phyloP scores from a whole-genome alignment of 2,797 vertebrate genomes.

The Jordanella pulchra region DNA sequence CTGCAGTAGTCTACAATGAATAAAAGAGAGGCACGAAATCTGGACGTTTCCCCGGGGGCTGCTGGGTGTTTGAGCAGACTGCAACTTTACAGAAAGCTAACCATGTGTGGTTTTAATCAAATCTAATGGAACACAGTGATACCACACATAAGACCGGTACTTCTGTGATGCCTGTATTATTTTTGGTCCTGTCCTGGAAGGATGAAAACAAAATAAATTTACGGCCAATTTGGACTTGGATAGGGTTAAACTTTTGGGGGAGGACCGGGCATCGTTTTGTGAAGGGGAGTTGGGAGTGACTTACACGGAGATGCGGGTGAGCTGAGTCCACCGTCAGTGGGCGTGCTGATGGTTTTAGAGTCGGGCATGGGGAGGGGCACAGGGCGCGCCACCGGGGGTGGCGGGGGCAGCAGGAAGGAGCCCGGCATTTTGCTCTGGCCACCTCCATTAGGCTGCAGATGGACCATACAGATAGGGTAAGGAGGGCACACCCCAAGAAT shows the following conservation, averaged over 20 bases:
- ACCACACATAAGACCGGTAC: constrained; percentile 24
- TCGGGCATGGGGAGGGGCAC: constrained; percentile 97
- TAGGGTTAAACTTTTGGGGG: constrained; percentile 59
- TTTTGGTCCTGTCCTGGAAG: constrained; percentile 11
- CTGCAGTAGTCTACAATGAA: constrained; percentile 47
- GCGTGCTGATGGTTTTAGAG: constrained; percentile 87
- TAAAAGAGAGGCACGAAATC: constrained; percentile 42
- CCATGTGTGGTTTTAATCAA: constrained; percentile 14
- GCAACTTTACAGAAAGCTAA: constrained; percentile 32
- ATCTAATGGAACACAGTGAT: background rate
- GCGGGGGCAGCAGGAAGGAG: constrained; percentile 95
- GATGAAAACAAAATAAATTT: constrained; percentile 25
- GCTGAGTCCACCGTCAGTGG: constrained; percentile 89
- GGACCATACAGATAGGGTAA: constrained; percentile 89
- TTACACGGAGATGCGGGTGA: constrained; percentile 96
- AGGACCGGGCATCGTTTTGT: constrained; percentile 70
- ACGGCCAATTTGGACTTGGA: constrained; percentile 32
- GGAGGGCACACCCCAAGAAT: constrained; percentile 69
- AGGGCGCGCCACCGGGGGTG: constrained; percentile 94
- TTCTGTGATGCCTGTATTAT: constrained; percentile 43
- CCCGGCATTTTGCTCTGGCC: constrained; percentile 96
- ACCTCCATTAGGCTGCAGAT: constrained; percentile 95
- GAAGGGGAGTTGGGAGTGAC: constrained; percentile 81
- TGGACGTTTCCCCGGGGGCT: constrained; percentile 53
- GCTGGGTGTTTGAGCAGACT: constrained; percentile 61